phyloP scores from a whole-genome alignment of 2,113 vertebrate species.

The Phaethornis superciliosus region DNA sequence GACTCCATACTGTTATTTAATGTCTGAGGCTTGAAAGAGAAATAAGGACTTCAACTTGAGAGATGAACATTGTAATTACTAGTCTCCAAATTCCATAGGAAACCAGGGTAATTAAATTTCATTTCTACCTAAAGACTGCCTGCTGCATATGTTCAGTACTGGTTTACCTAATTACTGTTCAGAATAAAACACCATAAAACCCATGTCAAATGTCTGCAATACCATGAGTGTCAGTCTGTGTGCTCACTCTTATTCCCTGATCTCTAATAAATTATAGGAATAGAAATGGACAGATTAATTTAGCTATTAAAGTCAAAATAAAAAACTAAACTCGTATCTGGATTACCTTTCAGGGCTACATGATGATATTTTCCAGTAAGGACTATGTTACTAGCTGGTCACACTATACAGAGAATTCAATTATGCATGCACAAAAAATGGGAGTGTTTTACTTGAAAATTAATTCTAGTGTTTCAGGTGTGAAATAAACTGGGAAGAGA shows the following conservation, averaged over 20 bases:
- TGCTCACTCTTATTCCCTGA: not conserved
- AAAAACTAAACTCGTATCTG: not conserved
- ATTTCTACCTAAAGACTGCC: constrained; percentile 33
- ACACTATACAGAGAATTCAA: not conserved
- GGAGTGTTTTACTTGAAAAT: not conserved
- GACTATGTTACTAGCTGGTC: not conserved
- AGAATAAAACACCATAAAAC: constrained; percentile 70
- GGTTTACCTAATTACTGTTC: constrained; percentile 49
- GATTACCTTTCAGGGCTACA: not conserved
- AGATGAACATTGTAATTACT: constrained; percentile 1
- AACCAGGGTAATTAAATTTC: constrained; percentile 28
- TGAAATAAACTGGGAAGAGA: not conserved
- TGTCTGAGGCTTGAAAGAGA: not conserved
- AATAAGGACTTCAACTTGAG: not conserved
- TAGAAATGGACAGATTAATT: not conserved
- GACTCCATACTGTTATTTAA: not conserved
- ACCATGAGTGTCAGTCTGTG: not conserved
- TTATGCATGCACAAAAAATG: not conserved
- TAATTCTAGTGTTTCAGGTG: not conserved
- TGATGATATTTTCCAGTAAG: not conserved
- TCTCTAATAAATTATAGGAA: not conserved
- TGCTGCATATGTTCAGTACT: constrained; percentile 55
- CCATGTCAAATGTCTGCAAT: not conserved
- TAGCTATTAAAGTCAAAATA: not conserved
- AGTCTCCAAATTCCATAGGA: constrained; percentile 4